phyloP scores from a whole-genome alignment of 2,888 invertebrate species.

The Papilio demoleus region DNA sequence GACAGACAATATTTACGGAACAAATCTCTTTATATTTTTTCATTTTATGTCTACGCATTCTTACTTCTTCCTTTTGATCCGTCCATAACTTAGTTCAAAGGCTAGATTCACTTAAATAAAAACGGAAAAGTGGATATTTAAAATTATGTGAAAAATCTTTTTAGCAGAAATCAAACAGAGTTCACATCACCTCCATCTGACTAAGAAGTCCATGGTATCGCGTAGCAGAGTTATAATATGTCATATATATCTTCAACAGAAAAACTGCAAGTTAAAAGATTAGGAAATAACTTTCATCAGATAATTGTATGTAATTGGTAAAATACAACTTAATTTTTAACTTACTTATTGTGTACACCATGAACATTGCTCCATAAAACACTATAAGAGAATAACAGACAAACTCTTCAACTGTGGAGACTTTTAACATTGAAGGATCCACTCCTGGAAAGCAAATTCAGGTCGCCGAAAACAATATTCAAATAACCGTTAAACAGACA shows the following conservation, averaged over 20 bases:
- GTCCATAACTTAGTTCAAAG: background rate
- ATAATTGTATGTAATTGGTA: too few species aligned
- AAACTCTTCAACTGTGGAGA: slow-evolving; percentile 53
- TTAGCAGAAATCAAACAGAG: background rate
- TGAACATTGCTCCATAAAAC: slow-evolving; percentile 57
- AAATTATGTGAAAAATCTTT: too few species aligned
- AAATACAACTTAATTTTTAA: background rate
- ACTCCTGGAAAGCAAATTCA: slow-evolving; percentile 52
- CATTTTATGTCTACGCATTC: background rate
- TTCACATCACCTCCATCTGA: slow-evolving; percentile 66
- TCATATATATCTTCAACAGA: slow-evolving; percentile 59
- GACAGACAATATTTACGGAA: too few species aligned
- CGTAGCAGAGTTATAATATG: slow-evolving; percentile 54
- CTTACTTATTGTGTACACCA: slow-evolving; percentile 59
- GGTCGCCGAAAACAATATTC: background rate
- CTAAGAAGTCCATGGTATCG: slow-evolving; percentile 76
- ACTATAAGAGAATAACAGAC: slow-evolving; percentile 55
- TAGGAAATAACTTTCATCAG: background rate
- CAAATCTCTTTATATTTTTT: too few species aligned
- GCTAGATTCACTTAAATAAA: background rate
- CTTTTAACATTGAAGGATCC: slow-evolving; percentile 55
- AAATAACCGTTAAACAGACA: too few species aligned
- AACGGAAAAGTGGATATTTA: background rate
- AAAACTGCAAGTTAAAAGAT: slow-evolving; percentile 52
- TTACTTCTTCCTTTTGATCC: background rate